Conservation (phyloP, 2,113 vertebrate species). For the Acanthochromis polyacanthus region DNA sequence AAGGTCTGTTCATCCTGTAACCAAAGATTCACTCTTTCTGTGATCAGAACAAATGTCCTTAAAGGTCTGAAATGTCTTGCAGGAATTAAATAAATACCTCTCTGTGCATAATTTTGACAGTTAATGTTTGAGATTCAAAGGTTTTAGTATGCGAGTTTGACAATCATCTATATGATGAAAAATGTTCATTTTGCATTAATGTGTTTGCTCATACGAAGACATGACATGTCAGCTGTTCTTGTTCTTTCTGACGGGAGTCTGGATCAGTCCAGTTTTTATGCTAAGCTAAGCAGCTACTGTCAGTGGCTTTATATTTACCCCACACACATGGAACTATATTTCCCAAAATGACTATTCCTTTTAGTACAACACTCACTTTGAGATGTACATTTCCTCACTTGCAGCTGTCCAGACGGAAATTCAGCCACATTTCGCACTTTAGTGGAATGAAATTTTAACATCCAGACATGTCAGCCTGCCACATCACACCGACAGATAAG, state of each 20-base stretch:
- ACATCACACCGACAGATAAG: not conserved
- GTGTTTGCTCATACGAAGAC: not conserved
- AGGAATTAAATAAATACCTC: constrained; percentile 39
- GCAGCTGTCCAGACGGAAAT: not conserved
- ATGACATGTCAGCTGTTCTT: not conserved
- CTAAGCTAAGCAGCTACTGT: not conserved
- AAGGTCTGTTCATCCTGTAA: constrained; percentile 55
- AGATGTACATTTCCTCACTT: not conserved
- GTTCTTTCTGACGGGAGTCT: not conserved
- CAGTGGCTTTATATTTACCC: no score
- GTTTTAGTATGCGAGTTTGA: not conserved
- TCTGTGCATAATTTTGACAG: constrained; percentile 16
- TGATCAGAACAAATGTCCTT: constrained; percentile 27
- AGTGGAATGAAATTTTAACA: not conserved
- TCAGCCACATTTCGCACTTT: not conserved
- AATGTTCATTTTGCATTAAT: not conserved
- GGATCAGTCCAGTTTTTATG: not conserved
- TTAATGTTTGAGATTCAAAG: not conserved
- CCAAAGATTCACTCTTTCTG: constrained; percentile 38
- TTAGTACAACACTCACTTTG: not conserved
- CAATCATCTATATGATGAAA: not conserved
- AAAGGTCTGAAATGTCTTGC: constrained; percentile 32
- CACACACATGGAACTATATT: not conserved
- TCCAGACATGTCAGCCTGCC: not conserved
- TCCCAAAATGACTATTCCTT: not conserved